Conservation (phyloP, 1,140 invertebrate species). For the Pinna nobilis region DNA sequence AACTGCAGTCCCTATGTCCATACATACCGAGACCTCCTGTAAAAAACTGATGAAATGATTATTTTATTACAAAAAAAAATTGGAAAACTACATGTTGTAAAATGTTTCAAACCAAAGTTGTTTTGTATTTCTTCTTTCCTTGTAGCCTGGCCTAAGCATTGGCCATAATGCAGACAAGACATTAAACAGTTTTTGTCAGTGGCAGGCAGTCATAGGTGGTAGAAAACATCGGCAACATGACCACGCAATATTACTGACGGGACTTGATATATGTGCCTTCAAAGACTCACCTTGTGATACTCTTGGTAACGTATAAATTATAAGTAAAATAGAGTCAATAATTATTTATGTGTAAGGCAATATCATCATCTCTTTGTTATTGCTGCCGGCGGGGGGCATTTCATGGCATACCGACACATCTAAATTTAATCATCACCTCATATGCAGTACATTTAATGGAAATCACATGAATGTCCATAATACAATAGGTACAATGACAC, state of each 20-base stretch:
- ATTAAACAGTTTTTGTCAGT: conserved; percentile 88
- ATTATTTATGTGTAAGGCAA: no score
- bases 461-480: no score
- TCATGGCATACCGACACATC: no score
- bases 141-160: conserved; percentile 13
- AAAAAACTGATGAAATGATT: background rate
- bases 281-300: conserved; percentile 86
- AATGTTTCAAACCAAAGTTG: background rate
- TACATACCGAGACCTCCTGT: background rate
- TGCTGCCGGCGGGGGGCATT: no score
- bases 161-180: conserved; percentile 79
- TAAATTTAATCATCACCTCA: no score
- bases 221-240: conserved; percentile 88
- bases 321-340: no score
- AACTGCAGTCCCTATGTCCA: background rate
- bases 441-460: no score
- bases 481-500: no score
- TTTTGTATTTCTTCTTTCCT: background rate
- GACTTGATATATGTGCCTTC: conserved; percentile 88
- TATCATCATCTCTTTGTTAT: no score
- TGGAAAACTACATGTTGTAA: background rate
- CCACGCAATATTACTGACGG: conserved; percentile 91
- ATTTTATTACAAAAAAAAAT: background rate
- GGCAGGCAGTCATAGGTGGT: conserved; percentile 86
- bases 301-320: conserved; percentile 79